These are phyloP conservation scores for Brachypodius melanocephalos DNA, from an alignment of 2,113 vertebrate genomes.

Conservation along the genomic window DNA sequence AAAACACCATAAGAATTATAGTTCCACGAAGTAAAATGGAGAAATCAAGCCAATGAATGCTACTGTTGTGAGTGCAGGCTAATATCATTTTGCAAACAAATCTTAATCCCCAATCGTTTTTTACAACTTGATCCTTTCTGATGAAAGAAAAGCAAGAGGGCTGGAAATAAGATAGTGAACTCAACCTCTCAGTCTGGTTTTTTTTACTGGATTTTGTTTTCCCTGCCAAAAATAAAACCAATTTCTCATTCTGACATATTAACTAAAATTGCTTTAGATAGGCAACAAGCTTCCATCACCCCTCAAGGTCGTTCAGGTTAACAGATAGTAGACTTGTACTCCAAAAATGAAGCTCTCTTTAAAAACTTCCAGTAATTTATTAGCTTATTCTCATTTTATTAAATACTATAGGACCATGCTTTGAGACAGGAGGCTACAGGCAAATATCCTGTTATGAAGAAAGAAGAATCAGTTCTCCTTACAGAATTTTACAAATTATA, in stretches of 20 bases:
- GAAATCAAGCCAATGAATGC: background rate
- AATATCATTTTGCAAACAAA: background rate
- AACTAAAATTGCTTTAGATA: background rate
- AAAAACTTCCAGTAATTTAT: background rate
- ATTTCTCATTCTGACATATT: background rate
- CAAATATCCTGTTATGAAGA: background rate
- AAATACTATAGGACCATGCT: background rate
- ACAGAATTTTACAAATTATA: background rate
- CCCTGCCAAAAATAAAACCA: background rate
- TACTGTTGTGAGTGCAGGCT: background rate
- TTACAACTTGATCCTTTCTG: background rate
- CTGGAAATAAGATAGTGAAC: background rate
- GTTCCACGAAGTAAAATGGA: background rate
- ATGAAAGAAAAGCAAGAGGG: background rate
- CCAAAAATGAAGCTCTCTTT: background rate
- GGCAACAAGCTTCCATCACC: background rate
- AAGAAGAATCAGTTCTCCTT: background rate
- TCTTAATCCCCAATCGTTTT: background rate
- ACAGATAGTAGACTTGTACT: background rate
- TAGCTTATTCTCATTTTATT: background rate
- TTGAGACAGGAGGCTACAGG: background rate
- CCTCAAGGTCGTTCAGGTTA: background rate
- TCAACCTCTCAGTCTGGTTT: background rate
- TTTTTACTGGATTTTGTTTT: background rate
- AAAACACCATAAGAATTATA: background rate